Percentiles rank a stretch among this genome's conserved stretches.
Conservation (phyloP, 2,797 vertebrate genomes). For the Hirundo rustica region DNA sequence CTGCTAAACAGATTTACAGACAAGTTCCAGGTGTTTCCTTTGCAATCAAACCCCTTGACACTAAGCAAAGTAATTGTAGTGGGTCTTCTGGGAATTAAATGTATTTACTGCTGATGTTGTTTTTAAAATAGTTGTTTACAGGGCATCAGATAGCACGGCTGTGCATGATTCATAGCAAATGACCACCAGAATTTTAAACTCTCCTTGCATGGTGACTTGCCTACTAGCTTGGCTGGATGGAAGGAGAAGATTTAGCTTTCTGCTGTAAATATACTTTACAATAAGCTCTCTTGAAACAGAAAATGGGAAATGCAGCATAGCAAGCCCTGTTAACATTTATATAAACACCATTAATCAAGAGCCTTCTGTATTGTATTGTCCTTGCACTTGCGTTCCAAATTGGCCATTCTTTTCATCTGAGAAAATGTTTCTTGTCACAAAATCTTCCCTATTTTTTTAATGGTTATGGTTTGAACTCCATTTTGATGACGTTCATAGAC, state of each 20-base stretch:
- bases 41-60: background rate
- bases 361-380: background rate
- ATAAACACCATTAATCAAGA: background rate
- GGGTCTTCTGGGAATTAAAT: constrained; percentile 33
- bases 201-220: constrained; percentile 3
- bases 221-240: background rate
- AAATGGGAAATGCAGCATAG: constrained; percentile 8
- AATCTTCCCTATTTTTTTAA: background rate
- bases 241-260: constrained; percentile 30
- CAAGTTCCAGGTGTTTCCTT: background rate
- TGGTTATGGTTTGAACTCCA: background rate
- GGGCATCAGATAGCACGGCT: background rate
- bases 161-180: constrained; percentile 40
- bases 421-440: background rate
- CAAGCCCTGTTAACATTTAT: background rate
- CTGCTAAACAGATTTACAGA: background rate
- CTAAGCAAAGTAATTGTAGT: constrained; percentile 21
- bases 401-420: background rate
- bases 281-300: background rate
- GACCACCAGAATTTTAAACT: constrained; percentile 6
- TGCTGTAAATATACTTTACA: background rate
- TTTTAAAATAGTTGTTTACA: constrained; percentile 56
- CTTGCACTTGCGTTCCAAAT: background rate
- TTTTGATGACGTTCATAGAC: background rate
- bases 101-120: constrained; percentile 33